A percentile compares a stretch with the other conserved stretches of the same genome.
These are phyloP conservation scores for Engystomops pustulosus DNA, from an alignment of 2,113 vertebrate species.

Conservation along the genomic window DNA sequence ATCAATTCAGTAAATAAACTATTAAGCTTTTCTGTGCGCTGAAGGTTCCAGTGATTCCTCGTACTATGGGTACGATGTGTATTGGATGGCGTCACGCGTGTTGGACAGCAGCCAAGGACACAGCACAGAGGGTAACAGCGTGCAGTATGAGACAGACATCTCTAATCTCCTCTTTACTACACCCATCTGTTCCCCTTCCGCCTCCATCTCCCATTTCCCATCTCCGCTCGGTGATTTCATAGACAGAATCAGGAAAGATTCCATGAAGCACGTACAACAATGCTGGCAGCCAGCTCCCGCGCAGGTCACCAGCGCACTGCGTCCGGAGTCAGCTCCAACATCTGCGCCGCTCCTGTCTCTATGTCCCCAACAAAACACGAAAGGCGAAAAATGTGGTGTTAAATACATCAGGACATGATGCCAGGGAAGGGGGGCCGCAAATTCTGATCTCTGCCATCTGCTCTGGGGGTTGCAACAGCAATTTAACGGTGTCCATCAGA, in stretches of 20 bases:
- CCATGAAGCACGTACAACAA: constrained; percentile 7
- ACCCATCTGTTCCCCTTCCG: constrained; percentile 37
- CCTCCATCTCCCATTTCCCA: constrained; percentile 3
- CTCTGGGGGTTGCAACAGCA: not conserved
- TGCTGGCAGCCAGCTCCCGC: constrained; percentile 10
- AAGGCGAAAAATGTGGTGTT: not conserved
- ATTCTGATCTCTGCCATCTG: constrained; percentile 36
- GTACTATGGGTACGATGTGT: not conserved
- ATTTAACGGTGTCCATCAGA: not conserved
- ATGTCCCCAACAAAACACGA: not conserved
- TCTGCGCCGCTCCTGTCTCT: constrained; percentile 17
- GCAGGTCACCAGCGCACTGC: constrained; percentile 1
- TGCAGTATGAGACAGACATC: constrained; percentile 1
- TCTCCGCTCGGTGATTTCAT: not conserved
- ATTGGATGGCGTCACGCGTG: not conserved
- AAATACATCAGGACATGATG: not conserved
- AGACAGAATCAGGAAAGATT: constrained; percentile 9
- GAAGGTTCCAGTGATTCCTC: too few relatives aligned
- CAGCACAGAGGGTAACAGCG: not conserved
- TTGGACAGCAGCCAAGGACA: not conserved
- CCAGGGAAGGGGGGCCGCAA: not conserved
- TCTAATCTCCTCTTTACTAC: constrained; percentile 20
- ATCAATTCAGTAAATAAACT: too few relatives aligned
- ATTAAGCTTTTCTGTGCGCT: too few relatives aligned
- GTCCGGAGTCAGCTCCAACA: not conserved